Base-by-base conservation (phyloP, 2,888 invertebrate species). In the Drosophila pseudotakahashii region DNA sequence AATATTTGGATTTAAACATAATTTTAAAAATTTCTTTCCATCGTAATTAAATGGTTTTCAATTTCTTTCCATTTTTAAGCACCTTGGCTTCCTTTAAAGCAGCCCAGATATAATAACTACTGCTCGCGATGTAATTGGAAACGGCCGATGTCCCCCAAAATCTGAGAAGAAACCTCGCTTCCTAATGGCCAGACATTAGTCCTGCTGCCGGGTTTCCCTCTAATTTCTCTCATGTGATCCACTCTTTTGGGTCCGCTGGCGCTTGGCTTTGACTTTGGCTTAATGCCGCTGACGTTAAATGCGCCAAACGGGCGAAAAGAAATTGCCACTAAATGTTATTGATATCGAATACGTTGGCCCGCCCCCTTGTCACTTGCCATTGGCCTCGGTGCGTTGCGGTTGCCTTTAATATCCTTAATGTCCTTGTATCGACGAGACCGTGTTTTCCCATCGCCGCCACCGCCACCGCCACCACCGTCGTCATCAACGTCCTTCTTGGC, bases 241-340 rank as follows among this genome's bases (percentile, higher is more conserved):
- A 68, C 41, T 68, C 47, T 36, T 37, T 50, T 44, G 53, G 41
- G 11, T 36, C 51, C 13, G 30, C 26, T 58, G 59, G 16, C 36
- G 19, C 23, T 34, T 13, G 51, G 39, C 9, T 73, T 70, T 71
- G 50, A 70, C 57, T 73, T 50, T 66, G 53, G 59, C 55, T 60
- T 67, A 71, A 67, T 71, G 77, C 52, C 50, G 48, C 51, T 73
- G 80, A 82, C 78, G 78, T 80, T 80, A 80, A 80, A 76, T 73
- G 81, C 73, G 78, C 57, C 59, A 71, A 68, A 68, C n/a, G 60
- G 53, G 66, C 57, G 68, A 68, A 73, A 73, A 73, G 76, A 70
- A 81, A 81, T 81, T 84, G 76, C 74, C 87, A 87, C 79, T 84
- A 81, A 87, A 87, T 85, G 88, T 76, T 85, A 79, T 85, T 81